Percentiles rank a stretch among this genome's conserved stretches.
phyloP scores from a whole-genome alignment of 2,888 invertebrate species.

The Hipparchia sbordonii region DNA sequence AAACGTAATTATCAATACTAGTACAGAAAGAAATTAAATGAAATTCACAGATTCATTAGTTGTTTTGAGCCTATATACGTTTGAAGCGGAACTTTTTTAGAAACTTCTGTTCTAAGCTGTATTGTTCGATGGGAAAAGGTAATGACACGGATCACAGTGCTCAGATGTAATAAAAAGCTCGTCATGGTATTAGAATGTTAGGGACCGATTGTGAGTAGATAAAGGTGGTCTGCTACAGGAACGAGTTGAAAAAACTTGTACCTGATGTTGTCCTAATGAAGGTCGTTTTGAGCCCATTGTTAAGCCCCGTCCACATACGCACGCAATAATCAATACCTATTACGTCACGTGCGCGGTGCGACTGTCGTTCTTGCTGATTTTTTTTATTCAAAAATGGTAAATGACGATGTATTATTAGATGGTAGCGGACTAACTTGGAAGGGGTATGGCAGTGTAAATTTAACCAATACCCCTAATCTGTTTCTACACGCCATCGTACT shows the following conservation, averaged over 20 bases:
- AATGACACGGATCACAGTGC: conserved; percentile 22
- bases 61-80: too few species aligned
- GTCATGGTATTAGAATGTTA: conserved; percentile 49
- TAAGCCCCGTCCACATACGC: neutral
- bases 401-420: too few species aligned
- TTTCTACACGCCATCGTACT: too few species aligned
- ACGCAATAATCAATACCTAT: neutral
- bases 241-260: conserved; percentile 68
- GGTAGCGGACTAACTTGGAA: too few species aligned
- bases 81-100: too few species aligned
- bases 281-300: conserved; percentile 49
- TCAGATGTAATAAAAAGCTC: conserved; percentile 55
- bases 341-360: neutral
- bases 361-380: neutral
- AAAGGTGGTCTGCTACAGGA: conserved; percentile 55
- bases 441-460: too few species aligned
- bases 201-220: conserved; percentile 58
- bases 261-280: conserved; percentile 70
- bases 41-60: too few species aligned
- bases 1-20: too few species aligned
- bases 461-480: too few species aligned
- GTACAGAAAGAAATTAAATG: too few species aligned
- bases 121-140: conserved; percentile 14
- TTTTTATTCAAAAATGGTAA: too few species aligned
- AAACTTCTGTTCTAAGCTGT: too few species aligned